Evolutionary conservation across 2,888 invertebrate genomes (phyloP).

Genomic region (Andrena flavipes): DNA sequence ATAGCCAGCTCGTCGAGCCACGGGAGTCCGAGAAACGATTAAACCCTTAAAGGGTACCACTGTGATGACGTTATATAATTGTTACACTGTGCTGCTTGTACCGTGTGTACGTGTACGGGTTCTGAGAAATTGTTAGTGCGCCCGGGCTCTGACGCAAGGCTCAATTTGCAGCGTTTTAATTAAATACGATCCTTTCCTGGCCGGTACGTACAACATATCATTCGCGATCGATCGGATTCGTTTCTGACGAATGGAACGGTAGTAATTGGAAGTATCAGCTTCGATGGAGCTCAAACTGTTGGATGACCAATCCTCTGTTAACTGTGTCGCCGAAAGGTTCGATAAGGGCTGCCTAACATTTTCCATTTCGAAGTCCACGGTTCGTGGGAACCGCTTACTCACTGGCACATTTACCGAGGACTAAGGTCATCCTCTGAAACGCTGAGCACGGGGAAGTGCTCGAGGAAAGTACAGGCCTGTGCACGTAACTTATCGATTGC

Average conservation of each 20-base stretch:
- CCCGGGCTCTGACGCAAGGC: neutral
- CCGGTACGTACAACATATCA: too few species aligned
- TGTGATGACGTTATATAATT: slow-evolving; percentile 28
- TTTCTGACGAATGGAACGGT: slow-evolving; percentile 1
- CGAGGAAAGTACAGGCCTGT: neutral
- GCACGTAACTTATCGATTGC: slow-evolving; percentile 14
- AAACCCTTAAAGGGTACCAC: slow-evolving; percentile 39
- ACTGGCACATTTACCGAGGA: too few species aligned
- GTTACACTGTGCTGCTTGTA: neutral
- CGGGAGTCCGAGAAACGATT: slow-evolving; percentile 36
- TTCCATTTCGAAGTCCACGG: too few species aligned
- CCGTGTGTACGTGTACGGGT: neutral
- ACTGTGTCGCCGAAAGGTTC: too few species aligned
- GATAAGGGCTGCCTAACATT: too few species aligned
- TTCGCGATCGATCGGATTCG: neutral
- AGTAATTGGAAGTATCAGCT: neutral
- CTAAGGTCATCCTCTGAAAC: too few species aligned
- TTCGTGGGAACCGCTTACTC: too few species aligned
- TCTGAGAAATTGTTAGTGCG: slow-evolving; percentile 4
- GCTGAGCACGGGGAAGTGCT: too few species aligned
- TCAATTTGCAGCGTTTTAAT: slow-evolving; percentile 3
- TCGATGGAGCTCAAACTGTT: too few species aligned
- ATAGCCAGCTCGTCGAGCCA: slow-evolving; percentile 8
- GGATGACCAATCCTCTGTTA: too few species aligned
- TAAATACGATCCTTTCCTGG: neutral